Evolutionary conservation across 2,888 invertebrate genomes (phyloP), one percentile per base, ranked within the genome.

Genomic region (Chrysolina haemoptera): DNA sequence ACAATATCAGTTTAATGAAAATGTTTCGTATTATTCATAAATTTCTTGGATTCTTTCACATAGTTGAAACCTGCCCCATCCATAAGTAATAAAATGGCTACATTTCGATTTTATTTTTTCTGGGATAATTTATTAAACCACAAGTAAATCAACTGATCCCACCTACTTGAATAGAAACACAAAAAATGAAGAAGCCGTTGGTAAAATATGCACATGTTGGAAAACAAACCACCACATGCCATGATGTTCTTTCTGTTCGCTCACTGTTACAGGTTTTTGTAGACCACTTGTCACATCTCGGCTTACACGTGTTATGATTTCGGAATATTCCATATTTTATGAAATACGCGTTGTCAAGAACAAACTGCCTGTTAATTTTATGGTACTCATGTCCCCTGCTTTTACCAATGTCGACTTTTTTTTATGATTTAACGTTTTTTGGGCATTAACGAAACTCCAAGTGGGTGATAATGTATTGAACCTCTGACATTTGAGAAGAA

Each of bases 221-320:
- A 11, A 65, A 35, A 62, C 27, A 70, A 69, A 53, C 27, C 73
- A 69, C 80, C 80, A 78, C 78, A 76, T 78, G 78, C 76, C 71
- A 74, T 40, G 78, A 70, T 65, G 48, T 62, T 64, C 59, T 69
- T 62, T 73, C 71, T 70, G 69, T 68, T 71, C 66, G 75, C 74
- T 70, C 71, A 74, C 74, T 74, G 75, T 75, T 70, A 74, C 71
- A 18, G 43, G 75, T 77, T 77, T 77, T 77, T 77, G 68, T 75
- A 46, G 40, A 41, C 74, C 74, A 78, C 77, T 77, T 78, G 67
- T 67, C 48, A 63, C 62, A 64, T 75, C 18, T 71, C 48, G 22
- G 43, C 69, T 62, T 72, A 74, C 73, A 75, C 70, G 66, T 77
- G 76, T 74, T 71, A 69, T 69, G 69, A 73, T 73, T 66, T 66